Base-by-base conservation (phyloP, 2,113 vertebrate species). In the Uropsilus gracilis region DNA sequence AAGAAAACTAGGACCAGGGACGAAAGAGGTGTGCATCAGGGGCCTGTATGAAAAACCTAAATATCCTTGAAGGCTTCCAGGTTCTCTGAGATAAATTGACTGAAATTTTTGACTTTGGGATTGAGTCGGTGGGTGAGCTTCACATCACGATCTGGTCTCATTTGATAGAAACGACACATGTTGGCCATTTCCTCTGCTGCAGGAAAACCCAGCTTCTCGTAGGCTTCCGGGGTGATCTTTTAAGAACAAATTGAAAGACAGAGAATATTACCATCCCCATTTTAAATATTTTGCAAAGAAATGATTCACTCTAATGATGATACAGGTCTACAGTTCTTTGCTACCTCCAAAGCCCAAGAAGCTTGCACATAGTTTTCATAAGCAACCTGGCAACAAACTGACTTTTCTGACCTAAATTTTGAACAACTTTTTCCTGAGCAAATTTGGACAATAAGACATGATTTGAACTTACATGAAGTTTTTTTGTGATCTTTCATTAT, bases 161-260 rank as follows among this genome's bases (percentile, higher is more conserved):
- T 96, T 10, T 77, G 75, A 71, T 83, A 95, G 92, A 96, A 96
- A 34, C 26, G 61, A 86, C 90, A 97, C 94, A 96, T 95, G n/a
- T 84, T 37, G 32, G 93, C 75, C 37, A 94, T 18, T 48, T 97
- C 95, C 73, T 94, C 11, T 0, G 44, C 92, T 46, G 18, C 71
- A 39, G 86, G 93, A 86, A 96, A 89, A 28, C 63, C 86, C 63
- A 90, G 71, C 82, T 98, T 96, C 82, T 97, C 69, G 0, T 89
- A 95, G 37, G 71, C 95, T 80, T 96, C 90, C 0, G n/a, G 61
- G 11, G 80, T 90, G 61, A 96, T 94, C 96, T 97, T 93, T 77
- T 3, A 93, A 92, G 75, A 93, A 94, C 34, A 94, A 92, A 22
- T 42, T n/a, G 30, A 69, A 81, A 28, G 28, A 42, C 5, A 48